These are phyloP conservation scores for Rhimphoctona megacephalus DNA, from an alignment of 2,888 invertebrate species.

Conservation along the genomic window DNA sequence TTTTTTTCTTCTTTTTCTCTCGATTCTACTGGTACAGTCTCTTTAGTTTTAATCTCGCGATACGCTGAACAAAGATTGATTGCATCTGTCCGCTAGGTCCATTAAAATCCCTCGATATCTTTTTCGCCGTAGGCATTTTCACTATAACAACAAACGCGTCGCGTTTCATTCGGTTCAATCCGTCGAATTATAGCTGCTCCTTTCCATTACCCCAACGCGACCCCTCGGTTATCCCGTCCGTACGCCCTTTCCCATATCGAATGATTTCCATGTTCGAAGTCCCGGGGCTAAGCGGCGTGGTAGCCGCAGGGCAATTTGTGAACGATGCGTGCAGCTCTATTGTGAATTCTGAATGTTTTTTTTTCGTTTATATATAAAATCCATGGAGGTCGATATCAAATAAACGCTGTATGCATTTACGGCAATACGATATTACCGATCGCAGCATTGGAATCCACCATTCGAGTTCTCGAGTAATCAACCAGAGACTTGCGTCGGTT, in stretches of 20 bases:
- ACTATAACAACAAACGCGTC: conserved; percentile 46
- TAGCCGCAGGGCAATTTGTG: conserved; percentile 53
- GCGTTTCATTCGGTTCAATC: conserved; percentile 60
- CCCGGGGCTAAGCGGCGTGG: conserved; percentile 30
- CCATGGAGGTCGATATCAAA: neutral
- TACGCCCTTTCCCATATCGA: conserved; percentile 38
- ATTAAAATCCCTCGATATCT: conserved; percentile 37
- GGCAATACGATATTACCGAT: conserved; percentile 15
- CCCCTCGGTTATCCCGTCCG: conserved; percentile 11
- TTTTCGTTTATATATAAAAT: neutral
- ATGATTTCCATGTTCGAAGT: conserved; percentile 54
- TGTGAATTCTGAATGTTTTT: conserved; percentile 15
- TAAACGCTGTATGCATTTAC: conserved; percentile 6
- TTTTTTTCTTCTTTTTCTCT: neutral
- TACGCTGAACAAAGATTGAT: conserved; percentile 30
- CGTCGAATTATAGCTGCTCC: conserved; percentile 47
- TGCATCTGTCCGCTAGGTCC: conserved; percentile 34
- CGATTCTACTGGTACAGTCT: conserved; percentile 18
- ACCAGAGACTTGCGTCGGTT: neutral
- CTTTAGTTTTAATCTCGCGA: conserved; percentile 45
- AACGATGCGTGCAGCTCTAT: conserved; percentile 21
- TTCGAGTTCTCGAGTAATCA: neutral
- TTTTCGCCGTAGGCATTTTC: conserved; percentile 37
- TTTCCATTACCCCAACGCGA: conserved; percentile 19
- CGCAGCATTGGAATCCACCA: neutral